Evolutionary conservation across 1,140 invertebrate genomes (phyloP).

Genomic region (Rhopalosiphum padi): DNA sequence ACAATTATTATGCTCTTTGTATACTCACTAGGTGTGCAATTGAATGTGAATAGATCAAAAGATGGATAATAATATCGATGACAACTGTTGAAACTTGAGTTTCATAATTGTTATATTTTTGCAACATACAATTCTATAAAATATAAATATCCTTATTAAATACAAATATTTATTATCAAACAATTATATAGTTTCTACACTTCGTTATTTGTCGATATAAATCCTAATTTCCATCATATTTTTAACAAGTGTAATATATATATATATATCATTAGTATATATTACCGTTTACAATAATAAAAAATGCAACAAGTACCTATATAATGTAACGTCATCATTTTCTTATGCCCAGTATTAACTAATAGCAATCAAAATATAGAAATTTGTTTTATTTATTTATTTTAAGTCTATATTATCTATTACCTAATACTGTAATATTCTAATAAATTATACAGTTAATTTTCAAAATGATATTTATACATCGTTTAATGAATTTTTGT

Average conservation of each 20-base stretch:
- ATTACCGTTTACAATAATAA: background rate
- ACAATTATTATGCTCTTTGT: constrained; percentile 52
- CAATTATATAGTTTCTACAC: background rate
- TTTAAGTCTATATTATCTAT: background rate
- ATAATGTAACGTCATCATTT: background rate
- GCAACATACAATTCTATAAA: background rate
- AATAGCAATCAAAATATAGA: background rate
- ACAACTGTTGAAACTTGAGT: background rate
- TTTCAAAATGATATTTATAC: background rate
- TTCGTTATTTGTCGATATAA: background rate
- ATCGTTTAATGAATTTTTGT: background rate
- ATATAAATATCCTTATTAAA: background rate
- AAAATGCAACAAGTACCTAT: background rate
- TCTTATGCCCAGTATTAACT: background rate
- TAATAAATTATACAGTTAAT: background rate
- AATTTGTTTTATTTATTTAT: background rate
- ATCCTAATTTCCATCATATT: background rate
- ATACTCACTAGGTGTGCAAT: background rate
- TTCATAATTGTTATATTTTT: constrained; percentile 23
- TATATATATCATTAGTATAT: background rate
- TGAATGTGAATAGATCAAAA: constrained; percentile 34
- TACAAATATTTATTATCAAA: constrained; percentile 5
- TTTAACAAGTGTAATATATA: background rate
- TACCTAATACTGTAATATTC: no score
- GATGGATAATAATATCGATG: constrained; percentile 39